phyloP scores from a whole-genome alignment of 2,888 invertebrate genomes.

The Lacanobia wlatinum region DNA sequence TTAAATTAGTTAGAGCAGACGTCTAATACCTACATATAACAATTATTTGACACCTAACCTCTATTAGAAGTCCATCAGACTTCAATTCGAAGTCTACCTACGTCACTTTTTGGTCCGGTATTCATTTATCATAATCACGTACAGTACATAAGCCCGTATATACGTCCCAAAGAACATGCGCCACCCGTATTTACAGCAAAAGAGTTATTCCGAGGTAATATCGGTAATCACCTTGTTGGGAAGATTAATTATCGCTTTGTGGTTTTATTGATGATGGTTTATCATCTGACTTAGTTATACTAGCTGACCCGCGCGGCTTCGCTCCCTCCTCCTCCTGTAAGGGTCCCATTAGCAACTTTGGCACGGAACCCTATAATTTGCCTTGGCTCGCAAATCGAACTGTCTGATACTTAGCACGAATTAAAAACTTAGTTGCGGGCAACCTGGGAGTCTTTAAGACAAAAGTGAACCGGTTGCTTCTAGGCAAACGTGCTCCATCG shows the following conservation, averaged over 20 bases:
- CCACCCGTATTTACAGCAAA: background rate
- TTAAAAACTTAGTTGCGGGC: no score
- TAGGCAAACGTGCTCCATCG: no score
- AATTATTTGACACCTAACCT: background rate
- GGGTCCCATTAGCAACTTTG: no score
- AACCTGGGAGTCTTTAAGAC: no score
- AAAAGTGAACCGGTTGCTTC: no score
- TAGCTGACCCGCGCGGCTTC: no score
- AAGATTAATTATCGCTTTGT: background rate
- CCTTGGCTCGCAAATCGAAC: no score
- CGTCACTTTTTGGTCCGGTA: background rate
- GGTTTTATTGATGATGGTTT: background rate
- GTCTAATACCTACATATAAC: background rate
- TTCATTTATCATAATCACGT: slow-evolving; percentile 1
- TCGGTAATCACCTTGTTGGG: background rate
- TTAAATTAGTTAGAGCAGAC: background rate
- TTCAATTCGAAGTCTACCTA: background rate
- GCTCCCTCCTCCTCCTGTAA: no score
- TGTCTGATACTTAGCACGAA: no score
- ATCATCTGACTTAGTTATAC: background rate
- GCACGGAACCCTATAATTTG: no score
- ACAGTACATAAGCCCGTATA: background rate
- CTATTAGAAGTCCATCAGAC: background rate
- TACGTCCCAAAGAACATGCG: background rate
- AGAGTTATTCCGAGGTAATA: background rate